Percentiles rank a stretch among this genome's conserved stretches.
Conservation (phyloP, 2,888 invertebrate species). For the Sacculina carcini region DNA sequence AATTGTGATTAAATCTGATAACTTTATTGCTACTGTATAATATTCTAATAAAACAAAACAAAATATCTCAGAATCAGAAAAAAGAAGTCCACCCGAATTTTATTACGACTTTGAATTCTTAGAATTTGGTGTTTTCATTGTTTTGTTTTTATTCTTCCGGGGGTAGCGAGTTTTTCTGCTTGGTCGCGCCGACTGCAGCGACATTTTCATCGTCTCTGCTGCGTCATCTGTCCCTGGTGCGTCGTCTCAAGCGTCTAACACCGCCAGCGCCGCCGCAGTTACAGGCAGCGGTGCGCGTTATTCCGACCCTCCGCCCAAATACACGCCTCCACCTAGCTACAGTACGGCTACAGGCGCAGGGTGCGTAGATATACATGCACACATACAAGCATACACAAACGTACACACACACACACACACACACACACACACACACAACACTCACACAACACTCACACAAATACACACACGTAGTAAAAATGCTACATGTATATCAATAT, state of each 20-base stretch:
- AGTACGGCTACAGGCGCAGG: slow-evolving; percentile 65
- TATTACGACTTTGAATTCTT: no score
- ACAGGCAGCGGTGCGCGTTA: slow-evolving; percentile 9
- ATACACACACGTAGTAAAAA: background rate
- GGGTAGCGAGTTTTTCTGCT: no score
- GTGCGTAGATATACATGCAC: slow-evolving; percentile 14
- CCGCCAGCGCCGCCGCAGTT: slow-evolving; percentile 3
- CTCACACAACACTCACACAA: background rate
- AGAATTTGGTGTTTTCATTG: no score
- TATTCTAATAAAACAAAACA: no score
- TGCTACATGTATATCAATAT: background rate
- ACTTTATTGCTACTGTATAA: no score
- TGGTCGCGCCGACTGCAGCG: slow-evolving; percentile 6
- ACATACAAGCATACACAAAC: background rate
- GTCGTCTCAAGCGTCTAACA: slow-evolving; percentile 19
- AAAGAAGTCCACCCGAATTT: no score
- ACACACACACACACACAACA: background rate
- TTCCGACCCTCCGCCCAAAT: slow-evolving; percentile 60
- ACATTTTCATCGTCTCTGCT: background rate
- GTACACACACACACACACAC: background rate
- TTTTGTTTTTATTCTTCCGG: no score
- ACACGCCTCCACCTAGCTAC: slow-evolving; percentile 76
- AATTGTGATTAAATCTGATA: no score
- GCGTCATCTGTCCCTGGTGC: slow-evolving; percentile 11
- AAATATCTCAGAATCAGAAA: no score